phyloP scores from a whole-genome alignment of 2,888 invertebrate species.

The Poecilobothrus nobilitatus region DNA sequence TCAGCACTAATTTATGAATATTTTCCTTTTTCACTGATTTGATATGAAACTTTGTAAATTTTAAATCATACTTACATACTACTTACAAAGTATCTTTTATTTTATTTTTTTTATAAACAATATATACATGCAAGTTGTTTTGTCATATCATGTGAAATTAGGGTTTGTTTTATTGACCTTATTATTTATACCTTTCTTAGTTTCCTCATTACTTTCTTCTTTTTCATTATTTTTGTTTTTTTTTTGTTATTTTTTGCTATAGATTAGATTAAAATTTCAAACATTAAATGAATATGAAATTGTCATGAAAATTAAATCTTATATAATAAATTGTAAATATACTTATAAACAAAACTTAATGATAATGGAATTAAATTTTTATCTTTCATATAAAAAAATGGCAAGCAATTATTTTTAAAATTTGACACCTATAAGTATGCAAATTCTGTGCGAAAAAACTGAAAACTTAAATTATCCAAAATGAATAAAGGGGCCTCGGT shows the following conservation, averaged over 20 bases:
- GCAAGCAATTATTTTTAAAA: no score
- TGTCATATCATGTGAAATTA: constrained; percentile 2
- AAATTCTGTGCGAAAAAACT: no score
- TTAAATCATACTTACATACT: background rate
- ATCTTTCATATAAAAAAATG: no score
- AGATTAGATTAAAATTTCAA: background rate
- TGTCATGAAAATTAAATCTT: background rate
- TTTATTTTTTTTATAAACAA: background rate
- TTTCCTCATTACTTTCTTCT: background rate
- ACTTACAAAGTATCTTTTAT: background rate
- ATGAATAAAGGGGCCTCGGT: no score
- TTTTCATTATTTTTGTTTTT: background rate
- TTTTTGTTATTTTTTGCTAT: background rate
- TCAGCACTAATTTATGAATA: background rate
- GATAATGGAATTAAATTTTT: no score
- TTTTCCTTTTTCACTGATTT: constrained; percentile 6
- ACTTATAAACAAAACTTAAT: no score
- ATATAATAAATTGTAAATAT: background rate
- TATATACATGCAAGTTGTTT: background rate
- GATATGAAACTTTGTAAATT: background rate
- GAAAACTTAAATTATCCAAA: no score
- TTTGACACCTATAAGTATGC: no score
- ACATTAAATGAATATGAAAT: background rate
- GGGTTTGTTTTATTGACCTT: constrained; percentile 4
- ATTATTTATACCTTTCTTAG: background rate